Percentiles rank a stretch among this genome's conserved stretches.
Conservation (phyloP, 2,888 invertebrate genomes). For the Magallana nippona region DNA sequence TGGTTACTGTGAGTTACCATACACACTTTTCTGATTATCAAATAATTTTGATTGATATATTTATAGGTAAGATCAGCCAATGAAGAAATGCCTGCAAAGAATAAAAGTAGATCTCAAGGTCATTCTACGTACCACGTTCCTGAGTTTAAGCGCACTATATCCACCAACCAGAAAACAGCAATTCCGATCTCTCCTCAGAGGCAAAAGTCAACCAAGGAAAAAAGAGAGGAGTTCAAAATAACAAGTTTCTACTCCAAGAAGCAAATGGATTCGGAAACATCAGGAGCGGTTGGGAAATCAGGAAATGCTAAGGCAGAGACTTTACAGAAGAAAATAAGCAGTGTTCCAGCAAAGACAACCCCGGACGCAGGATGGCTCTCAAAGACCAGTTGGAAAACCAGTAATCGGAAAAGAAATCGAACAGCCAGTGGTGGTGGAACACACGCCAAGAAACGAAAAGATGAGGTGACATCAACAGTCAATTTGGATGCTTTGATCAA, state of each 20-base stretch:
- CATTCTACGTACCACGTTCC: too few species aligned
- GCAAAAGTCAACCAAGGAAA: slow-evolving; percentile 49
- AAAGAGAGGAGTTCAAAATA: slow-evolving; percentile 39
- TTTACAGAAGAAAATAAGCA: neutral
- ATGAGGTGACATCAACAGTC: neutral
- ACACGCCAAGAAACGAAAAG: neutral
- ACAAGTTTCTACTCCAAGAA: slow-evolving; percentile 41
- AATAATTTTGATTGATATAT: too few species aligned
- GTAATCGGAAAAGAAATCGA: neutral
- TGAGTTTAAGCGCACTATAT: neutral
- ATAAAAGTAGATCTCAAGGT: too few species aligned
- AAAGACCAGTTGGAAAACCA: neutral
- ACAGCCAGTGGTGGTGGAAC: neutral
- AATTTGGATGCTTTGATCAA: neutral
- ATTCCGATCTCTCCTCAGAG: slow-evolving; percentile 43
- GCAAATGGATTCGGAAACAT: neutral
- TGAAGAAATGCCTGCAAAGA: neutral
- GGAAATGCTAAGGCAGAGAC: neutral
- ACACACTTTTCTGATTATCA: too few species aligned
- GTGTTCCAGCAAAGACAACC: neutral
- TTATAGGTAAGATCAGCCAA: too few species aligned
- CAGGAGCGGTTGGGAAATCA: neutral
- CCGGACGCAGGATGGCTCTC: neutral
- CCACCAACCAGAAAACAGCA: neutral
- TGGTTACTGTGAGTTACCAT: too few species aligned